Percentiles rank a stretch among this genome's conserved stretches.
Conservation (phyloP, 2,113 vertebrate genomes). For the Tinamus guttatus region DNA sequence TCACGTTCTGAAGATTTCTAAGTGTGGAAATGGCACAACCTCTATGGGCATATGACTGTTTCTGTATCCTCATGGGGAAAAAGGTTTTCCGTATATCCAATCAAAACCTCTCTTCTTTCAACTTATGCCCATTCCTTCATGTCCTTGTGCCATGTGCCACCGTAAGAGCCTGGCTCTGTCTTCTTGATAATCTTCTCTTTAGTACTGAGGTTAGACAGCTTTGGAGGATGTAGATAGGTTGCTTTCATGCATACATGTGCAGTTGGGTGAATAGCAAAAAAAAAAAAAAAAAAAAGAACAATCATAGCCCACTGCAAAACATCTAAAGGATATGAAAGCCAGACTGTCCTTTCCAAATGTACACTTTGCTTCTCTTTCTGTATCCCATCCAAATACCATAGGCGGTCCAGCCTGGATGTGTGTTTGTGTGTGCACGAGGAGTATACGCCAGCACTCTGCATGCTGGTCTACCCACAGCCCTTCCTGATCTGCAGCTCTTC, state of each 20-base stretch:
- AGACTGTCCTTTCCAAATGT: not conserved
- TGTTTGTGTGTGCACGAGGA: rapidly evolving
- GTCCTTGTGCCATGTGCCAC: not conserved
- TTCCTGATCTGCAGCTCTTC: not conserved
- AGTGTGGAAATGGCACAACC: not conserved
- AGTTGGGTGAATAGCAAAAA: not conserved
- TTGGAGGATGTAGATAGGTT: not conserved
- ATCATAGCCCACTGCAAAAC: not conserved
- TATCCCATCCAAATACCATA: not conserved
- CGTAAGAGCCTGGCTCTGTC: not conserved
- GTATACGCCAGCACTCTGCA: not conserved
- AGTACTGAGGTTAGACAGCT: not conserved
- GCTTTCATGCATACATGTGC: rapidly evolving
- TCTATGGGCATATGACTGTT: not conserved
- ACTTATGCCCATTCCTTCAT: not conserved
- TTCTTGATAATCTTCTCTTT: not conserved
- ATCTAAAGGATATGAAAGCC: not conserved
- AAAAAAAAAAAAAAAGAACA: not conserved
- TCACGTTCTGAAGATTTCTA: not conserved
- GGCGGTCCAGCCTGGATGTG: not conserved
- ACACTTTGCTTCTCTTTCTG: not conserved
- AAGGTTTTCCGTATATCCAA: not conserved
- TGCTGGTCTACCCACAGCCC: not conserved
- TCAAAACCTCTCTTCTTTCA: not conserved
- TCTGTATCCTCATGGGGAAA: not conserved